Evolutionary conservation across 2,888 invertebrate species (phyloP).

Genomic region (Thymelicus sylvestris): DNA sequence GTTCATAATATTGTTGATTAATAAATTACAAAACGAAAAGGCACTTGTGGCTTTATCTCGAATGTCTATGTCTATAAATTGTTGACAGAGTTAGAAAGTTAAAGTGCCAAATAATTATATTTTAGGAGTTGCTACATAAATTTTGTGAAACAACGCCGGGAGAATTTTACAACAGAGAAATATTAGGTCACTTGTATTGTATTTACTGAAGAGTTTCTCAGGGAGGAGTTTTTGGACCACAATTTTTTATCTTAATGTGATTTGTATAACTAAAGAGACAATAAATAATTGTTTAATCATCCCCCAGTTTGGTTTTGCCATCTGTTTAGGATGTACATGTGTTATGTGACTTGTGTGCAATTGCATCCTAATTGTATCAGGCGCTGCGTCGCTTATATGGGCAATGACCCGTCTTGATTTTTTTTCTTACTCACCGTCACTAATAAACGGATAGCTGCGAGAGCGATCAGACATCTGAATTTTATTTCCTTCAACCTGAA

Average conservation of each 20-base stretch:
- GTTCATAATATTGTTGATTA: constrained; percentile 4
- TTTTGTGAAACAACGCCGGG: constrained; percentile 36
- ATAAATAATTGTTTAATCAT: too few relatives aligned
- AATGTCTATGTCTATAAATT: constrained; percentile 50
- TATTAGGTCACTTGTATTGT: constrained; percentile 38
- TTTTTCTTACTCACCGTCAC: too few relatives aligned
- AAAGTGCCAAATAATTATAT: constrained; percentile 60
- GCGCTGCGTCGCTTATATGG: too few relatives aligned
- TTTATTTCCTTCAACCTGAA: too few relatives aligned
- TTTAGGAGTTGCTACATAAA: constrained; percentile 50
- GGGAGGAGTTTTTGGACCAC: not conserved
- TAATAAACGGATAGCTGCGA: too few relatives aligned
- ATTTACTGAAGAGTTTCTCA: constrained; percentile 37
- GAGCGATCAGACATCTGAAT: too few relatives aligned
- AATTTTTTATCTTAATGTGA: too few relatives aligned
- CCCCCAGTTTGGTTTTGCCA: not conserved
- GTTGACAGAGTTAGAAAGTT: constrained; percentile 53
- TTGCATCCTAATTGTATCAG: too few relatives aligned
- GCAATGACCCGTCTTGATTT: too few relatives aligned
- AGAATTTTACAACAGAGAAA: constrained; percentile 33
- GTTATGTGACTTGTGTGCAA: too few relatives aligned
- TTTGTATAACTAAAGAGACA: too few relatives aligned
- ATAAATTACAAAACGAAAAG: constrained; percentile 49
- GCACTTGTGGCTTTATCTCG: constrained; percentile 50
- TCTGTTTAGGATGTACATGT: too few relatives aligned